Evolutionary conservation across 2,113 vertebrate genomes (phyloP).

Genomic region (Epinephelus moara): DNA sequence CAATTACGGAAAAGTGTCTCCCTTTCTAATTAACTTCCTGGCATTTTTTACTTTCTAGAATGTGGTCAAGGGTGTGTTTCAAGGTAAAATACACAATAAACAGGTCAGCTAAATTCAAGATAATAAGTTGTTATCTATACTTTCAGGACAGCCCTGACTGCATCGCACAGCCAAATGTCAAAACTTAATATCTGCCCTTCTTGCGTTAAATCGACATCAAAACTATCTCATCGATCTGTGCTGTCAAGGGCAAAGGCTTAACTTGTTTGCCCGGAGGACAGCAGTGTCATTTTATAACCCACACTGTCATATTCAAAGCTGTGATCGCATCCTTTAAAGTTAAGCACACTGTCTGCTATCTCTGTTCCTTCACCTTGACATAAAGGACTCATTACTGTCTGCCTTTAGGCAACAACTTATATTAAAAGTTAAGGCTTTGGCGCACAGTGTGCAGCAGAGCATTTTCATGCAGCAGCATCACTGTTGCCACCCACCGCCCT

Average conservation of each 20-base stretch:
- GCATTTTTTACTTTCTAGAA: neutral
- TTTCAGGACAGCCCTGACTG: neutral
- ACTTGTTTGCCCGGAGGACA: slow-evolving; percentile 34
- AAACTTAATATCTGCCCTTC: slow-evolving; percentile 12
- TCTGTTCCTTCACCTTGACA: slow-evolving; percentile 67
- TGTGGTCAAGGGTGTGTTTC: neutral
- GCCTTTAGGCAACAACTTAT: slow-evolving; percentile 59
- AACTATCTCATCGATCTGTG: slow-evolving; percentile 7
- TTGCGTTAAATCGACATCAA: slow-evolving; percentile 30
- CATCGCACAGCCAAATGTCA: slow-evolving; percentile 24
- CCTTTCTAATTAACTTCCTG: neutral
- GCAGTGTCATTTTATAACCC: slow-evolving; percentile 38
- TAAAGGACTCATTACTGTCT: slow-evolving; percentile 65
- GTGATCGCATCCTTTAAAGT: slow-evolving; percentile 63
- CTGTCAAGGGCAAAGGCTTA: slow-evolving; percentile 26
- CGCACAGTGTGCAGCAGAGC: slow-evolving; percentile 28
- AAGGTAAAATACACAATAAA: neutral
- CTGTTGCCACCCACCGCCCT: slow-evolving; percentile 43
- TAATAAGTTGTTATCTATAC: neutral
- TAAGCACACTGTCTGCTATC: slow-evolving; percentile 54
- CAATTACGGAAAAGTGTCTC: neutral
- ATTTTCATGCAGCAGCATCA: slow-evolving; percentile 51
- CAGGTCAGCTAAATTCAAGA: neutral
- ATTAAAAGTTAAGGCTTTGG: slow-evolving; percentile 53
- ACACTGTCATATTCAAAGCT: slow-evolving; percentile 33